Evolutionary conservation across 2,113 vertebrate species (phyloP), one percentile per base, ranked within the genome.

Genomic region (Pluvialis apricaria): DNA sequence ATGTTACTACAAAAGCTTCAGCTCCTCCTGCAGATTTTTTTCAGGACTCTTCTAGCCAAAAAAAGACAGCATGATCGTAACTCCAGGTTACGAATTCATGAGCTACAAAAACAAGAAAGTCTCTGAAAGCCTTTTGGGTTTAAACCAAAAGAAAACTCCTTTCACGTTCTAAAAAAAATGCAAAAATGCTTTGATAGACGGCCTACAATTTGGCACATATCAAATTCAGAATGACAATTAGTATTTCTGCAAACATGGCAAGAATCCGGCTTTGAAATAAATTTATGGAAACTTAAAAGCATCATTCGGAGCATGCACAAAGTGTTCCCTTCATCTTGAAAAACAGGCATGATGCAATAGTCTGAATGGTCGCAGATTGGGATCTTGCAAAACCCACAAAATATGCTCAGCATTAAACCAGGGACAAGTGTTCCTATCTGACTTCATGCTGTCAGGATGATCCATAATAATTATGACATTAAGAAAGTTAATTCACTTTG

Each of bases 341-440:
- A 92, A 94, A 87, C 86, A 95, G 87, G 52, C 76, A 94, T 97
- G 95, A 95, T 85, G 95, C 94, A 97, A 96, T 20, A 76, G 81
- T 51, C 81, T 88, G 62, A 85, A 89, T 55, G 77, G 58, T 47
- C 89, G 62, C 91, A 96, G 78, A 91, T 1, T 80, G 81, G 52
- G 61, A 91, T 80, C 75, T 51, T 92, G 76, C 66, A 92, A 90
- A 92, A 91, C 69, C 89, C 82, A 92, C 92, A 94, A 87, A 94
- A 72, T 82, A 90, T 58, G 70, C 73, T 91, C 45, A 92, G 44
- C 31, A 84, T 54, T 96, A 73, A 66, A 90, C 78, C 21, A 84
- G 44, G 36, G 71, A 84, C 70, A 95, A 94, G 78, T 73, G 81
- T 44, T 91, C 71, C 81, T 86, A 32, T 72, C 70, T 26, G 36